Percentiles rank a stretch among this genome's conserved stretches.
These are phyloP conservation scores for Megamerina dolium DNA, from an alignment of 2,888 invertebrate species.

Conservation along the genomic window DNA sequence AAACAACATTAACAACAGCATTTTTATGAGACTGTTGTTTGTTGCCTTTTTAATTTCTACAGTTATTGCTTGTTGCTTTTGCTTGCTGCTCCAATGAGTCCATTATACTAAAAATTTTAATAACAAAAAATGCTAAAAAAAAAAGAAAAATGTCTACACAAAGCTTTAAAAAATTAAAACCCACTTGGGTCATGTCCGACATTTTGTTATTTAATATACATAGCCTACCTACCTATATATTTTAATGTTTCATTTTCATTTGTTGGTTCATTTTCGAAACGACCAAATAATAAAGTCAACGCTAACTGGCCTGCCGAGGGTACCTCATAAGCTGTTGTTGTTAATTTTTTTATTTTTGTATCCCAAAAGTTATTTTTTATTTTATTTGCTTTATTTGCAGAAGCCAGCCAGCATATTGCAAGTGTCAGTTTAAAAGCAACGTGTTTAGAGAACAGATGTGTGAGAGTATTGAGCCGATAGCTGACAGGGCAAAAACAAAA, in stretches of 20 bases:
- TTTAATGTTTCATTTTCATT: background rate
- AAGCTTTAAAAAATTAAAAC: conserved; percentile 40
- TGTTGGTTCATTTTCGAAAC: conserved; percentile 20
- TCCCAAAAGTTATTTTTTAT: background rate
- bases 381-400: too few species aligned
- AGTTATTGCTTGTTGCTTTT: too few species aligned
- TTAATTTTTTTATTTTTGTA: background rate
- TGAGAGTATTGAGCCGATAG: background rate
- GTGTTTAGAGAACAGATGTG: background rate
- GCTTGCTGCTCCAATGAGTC: too few species aligned
- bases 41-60: background rate
- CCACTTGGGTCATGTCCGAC: conserved; percentile 30
- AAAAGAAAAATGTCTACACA: conserved; percentile 17
- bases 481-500: background rate
- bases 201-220: background rate
- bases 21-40: background rate
- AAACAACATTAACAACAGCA: too few species aligned
- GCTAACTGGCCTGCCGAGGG: conserved; percentile 18
- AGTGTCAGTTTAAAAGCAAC: background rate
- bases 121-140: too few species aligned
- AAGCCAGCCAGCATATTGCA: background rate
- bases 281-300: conserved; percentile 43
- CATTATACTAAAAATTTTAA: too few species aligned
- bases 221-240: background rate
- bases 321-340: background rate